Base-by-base conservation (phyloP, 2,113 vertebrate genomes). In the Mus pahari region DNA sequence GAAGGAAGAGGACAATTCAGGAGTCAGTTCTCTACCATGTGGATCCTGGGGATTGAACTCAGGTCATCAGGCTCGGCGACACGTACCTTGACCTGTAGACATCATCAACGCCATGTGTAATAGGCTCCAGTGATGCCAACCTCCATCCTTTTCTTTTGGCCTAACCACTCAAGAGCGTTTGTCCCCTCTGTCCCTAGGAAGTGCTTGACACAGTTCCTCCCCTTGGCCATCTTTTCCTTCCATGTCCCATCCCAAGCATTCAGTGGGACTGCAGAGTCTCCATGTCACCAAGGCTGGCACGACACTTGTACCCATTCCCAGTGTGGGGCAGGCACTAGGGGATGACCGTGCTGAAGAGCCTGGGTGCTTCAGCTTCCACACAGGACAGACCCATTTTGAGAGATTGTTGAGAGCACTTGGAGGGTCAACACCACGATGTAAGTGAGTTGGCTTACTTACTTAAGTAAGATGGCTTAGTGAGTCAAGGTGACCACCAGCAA, bases 251-350 rank as follows among this genome's bases (percentile, higher is more conserved):
- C 13, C 70, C 78, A 83, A 73, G 16, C 28, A 71, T 79, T 60
- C 58, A 10, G 3, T n/a, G 60, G 75, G 3, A 20, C 9, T 33
- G 50, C 82, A 95, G 66, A 45, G 22, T 62, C 48, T 82, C 91
- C 55, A 89, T 94, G 16, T 33, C 28, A 0, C 99, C 99, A 19
- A 99, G 99, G 31, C 99, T 99, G 0, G 99, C 99, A 99, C 99
- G 99, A 98, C 99, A 99, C 97, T 99, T 99, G 98, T 99, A 99
- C 36, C 99, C 98, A 98, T 99, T 99, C 1, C 99, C 99, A 0
- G 99, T 99, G 98, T 99, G 99, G 7, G 99, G 99, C 95, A 99
- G 97, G 97, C 99, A 99, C 99, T 99, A 99, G 0, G 99, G 99
- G 97, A 99, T 99, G 78, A 99, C 98, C 0, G 99, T 99, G 98